Evolutionary conservation across 2,113 vertebrate genomes (phyloP).

Genomic region (Spea bombifrons): DNA sequence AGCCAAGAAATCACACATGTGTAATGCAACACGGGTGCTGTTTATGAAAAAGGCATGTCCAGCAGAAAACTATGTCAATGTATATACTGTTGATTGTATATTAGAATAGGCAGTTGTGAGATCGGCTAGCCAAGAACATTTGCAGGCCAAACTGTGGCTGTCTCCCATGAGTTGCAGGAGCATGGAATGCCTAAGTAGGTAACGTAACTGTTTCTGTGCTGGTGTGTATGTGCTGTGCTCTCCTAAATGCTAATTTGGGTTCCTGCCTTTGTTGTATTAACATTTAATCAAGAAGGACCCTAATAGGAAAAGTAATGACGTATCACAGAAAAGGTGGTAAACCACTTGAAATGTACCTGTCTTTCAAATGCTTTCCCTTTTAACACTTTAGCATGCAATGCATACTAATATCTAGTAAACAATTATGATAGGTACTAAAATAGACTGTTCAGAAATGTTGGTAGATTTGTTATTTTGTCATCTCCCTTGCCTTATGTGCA

Average conservation of each 20-base stretch:
- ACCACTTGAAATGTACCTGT: no score
- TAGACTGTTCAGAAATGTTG: constrained; percentile 1
- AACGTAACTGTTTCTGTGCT: neutral
- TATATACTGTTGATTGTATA: constrained; percentile 17
- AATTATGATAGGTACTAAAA: neutral
- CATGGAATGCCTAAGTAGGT: neutral
- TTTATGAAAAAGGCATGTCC: constrained; percentile 44
- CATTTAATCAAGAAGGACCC: neutral
- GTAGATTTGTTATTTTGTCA: constrained; percentile 19
- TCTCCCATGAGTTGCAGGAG: neutral
- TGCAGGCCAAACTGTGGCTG: constrained; percentile 3
- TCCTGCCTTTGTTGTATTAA: no score
- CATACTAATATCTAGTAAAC: neutral
- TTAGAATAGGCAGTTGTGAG: constrained; percentile 22
- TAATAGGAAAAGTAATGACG: neutral
- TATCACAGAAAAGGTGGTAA: neutral
- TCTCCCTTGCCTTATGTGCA: constrained; percentile 29
- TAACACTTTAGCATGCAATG: neutral
- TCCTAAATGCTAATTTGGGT: no score
- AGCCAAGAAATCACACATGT: constrained; percentile 24
- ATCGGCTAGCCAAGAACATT: constrained; percentile 30
- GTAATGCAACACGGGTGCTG: constrained; percentile 37
- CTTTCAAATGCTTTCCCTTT: neutral
- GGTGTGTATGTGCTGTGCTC: no score
- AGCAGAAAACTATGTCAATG: constrained; percentile 19